phyloP scores from a whole-genome alignment of 2,888 invertebrate genomes.

The Pemphredon lugubris region DNA sequence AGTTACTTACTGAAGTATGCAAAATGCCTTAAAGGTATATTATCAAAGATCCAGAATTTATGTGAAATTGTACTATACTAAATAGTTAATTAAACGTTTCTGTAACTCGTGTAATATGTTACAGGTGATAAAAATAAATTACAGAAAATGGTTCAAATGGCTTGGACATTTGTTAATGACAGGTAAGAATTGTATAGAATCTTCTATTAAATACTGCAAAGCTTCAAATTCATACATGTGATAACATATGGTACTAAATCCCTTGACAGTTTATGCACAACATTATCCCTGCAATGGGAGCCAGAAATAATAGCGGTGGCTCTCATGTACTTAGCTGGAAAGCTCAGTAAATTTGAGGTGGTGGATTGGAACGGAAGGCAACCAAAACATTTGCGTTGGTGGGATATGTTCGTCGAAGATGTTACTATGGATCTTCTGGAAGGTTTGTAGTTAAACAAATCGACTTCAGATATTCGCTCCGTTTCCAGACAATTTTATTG shows the following conservation, averaged over 20 bases:
- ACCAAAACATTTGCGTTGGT: conserved; percentile 93
- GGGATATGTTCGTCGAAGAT: conserved; percentile 99
- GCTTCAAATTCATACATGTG: too few relatives aligned
- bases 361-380: conserved; percentile 94
- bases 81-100: background rate
- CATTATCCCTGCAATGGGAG: conserved; percentile 98
- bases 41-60: conserved; percentile 5
- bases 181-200: conserved; percentile 82
- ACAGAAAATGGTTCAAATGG: conserved; percentile 99
- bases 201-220: too few relatives aligned
- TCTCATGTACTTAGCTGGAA: conserved; percentile 97
- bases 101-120: conserved; percentile 31
- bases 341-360: conserved; percentile 97
- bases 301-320: conserved; percentile 99
- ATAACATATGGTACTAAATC: background rate
- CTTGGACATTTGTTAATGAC: conserved; percentile 99
- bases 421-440: conserved; percentile 96
- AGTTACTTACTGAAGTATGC: conserved; percentile 96
- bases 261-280: conserved; percentile 91
- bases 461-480: conserved; percentile 7
- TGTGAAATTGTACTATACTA: background rate
- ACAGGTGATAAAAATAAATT: conserved; percentile 93
- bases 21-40: conserved; percentile 91
- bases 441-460: conserved; percentile 82
- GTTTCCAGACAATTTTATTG: background rate